These are phyloP conservation scores for Sapayoa aenigma DNA, from an alignment of 2,113 vertebrate genomes.

Conservation along the genomic window DNA sequence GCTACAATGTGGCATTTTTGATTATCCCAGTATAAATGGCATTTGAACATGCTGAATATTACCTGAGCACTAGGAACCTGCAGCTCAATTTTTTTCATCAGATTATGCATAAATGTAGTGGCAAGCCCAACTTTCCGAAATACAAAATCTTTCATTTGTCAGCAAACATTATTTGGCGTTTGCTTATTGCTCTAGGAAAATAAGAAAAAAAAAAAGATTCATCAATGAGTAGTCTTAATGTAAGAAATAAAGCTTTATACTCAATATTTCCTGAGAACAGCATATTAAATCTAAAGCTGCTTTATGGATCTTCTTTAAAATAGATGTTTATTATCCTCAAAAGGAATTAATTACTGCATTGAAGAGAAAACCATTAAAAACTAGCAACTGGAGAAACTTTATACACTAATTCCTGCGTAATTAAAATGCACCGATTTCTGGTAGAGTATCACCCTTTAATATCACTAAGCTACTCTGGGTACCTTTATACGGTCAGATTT, in stretches of 20 bases:
- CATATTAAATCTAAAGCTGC: neutral
- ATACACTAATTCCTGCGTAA: neutral
- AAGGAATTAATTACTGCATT: neutral
- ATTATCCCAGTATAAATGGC: neutral
- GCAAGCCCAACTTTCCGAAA: neutral
- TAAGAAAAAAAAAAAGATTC: neutral
- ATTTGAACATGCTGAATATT: neutral
- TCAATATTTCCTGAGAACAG: neutral
- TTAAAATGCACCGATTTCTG: neutral
- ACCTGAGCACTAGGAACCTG: neutral
- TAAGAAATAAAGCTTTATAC: neutral
- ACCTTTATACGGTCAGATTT: neutral
- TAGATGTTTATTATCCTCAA: neutral
- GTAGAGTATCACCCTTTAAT: neutral
- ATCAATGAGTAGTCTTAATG: neutral
- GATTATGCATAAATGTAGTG: neutral
- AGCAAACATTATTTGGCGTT: neutral
- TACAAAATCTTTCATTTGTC: neutral
- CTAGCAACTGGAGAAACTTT: neutral
- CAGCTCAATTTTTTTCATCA: neutral
- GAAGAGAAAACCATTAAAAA: neutral
- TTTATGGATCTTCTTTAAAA: neutral
- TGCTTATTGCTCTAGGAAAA: neutral
- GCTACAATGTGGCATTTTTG: neutral
- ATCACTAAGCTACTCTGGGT: neutral